Base-by-base conservation (phyloP, 1,140 invertebrate genomes). In the Whitmania pigra region DNA sequence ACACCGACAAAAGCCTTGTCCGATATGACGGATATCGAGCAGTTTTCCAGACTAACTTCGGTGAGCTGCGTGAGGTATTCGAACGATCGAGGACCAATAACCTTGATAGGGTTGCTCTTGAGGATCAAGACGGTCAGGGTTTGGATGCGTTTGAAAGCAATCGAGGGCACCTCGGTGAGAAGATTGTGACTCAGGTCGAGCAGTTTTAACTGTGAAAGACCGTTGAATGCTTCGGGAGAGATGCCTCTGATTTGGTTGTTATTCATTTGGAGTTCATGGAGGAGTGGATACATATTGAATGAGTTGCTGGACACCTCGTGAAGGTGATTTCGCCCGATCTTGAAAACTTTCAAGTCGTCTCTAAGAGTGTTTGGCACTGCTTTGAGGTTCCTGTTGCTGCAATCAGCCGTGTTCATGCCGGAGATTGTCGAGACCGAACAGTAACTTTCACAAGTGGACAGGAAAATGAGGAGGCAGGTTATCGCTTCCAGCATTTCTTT, bases 31-130 rank as follows among this genome's bases (percentile, higher is more conserved):
- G 31, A 53, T 17, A 70, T 53, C 6, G 22, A 53, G 18, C 69
- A 70, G n/a, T 70, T 70, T 49, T 70, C 69, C 31, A 70, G 53
- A 49, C 69, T 53, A 4, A 70, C 22, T 49, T 70, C 69, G 31
- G 15, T 4, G 5, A 70, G 20, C 18, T 43, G 18, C 5, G 22
- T 36, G 6, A 70, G 53, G 6, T 25, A 53, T 15, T 49, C 31
- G n/a, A 70, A 25, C n/a, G 53, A 43, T 1, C 53, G 40, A 7
- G 69, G 22, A 25, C n/a, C n/a, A n/a, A 70, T 5, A 7, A 25
- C 25, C 18, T 49, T 36, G 18, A 70, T 70, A 4, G 69, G 69
- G 49, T 70, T 70, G 31, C 69, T 49, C 20, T 25, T 49, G n/a
- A 70, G 69, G 25, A 25, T 17, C n/a, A 70, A 49, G 7, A n/a